These are phyloP conservation scores for Oncorhynchus keta DNA, from an alignment of 2,113 vertebrate genomes.

Conservation along the genomic window DNA sequence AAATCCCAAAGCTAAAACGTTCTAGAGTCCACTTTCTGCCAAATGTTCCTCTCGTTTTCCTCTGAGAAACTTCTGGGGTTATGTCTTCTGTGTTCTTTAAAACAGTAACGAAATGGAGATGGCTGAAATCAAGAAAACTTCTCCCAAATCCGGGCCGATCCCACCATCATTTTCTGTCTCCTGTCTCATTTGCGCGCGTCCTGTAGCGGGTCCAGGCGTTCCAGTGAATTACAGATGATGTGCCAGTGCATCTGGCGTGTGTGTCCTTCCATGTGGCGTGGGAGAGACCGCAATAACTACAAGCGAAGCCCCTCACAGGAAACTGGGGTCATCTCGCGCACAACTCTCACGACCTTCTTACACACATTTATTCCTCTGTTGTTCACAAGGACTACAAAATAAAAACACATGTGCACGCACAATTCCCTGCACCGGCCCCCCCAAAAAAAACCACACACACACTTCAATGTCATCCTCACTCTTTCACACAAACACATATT, in stretches of 20 bases:
- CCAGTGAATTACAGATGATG: not conserved
- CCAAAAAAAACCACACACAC: not conserved
- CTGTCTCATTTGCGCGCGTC: not conserved
- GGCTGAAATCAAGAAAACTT: not conserved
- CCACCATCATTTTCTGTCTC: not conserved
- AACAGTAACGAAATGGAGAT: not conserved
- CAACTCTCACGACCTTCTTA: conserved; percentile 4
- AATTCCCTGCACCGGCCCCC: no score
- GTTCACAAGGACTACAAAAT: not conserved
- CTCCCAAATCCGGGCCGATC: not conserved
- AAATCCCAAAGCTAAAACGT: conserved; percentile 23
- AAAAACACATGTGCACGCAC: not conserved
- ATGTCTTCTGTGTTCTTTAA: not conserved
- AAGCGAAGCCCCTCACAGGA: conserved; percentile 34
- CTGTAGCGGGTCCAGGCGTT: conserved; percentile 18
- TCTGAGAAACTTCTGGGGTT: conserved; percentile 1
- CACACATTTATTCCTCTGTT: conserved; percentile 6
- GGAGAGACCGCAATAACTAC: conserved; percentile 22
- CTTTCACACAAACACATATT: conserved; percentile 26
- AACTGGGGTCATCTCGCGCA: conserved; percentile 27
- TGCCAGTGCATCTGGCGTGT: not conserved
- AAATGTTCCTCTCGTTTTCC: conserved; percentile 7
- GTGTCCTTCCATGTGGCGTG: conserved; percentile 24
- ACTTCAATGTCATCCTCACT: not conserved
- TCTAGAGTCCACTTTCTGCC: conserved; percentile 18